Evolutionary conservation across 2,797 vertebrate species (phyloP).

Genomic region (Gambelia wislizenii): DNA sequence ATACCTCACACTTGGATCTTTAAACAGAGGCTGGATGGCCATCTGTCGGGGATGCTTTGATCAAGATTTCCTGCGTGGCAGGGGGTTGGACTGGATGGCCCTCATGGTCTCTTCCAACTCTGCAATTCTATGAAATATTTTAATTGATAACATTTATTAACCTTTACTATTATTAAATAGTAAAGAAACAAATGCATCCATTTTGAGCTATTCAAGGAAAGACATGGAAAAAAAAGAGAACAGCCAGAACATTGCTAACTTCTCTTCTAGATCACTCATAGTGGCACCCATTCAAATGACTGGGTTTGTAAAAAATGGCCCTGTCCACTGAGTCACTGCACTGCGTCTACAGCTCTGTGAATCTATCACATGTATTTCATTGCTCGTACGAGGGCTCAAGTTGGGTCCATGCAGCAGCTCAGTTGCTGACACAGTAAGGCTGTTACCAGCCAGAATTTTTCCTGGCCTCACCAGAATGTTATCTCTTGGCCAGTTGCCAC

Average conservation of each 20-base stretch:
- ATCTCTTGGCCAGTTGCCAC: background rate
- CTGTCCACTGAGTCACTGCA: background rate
- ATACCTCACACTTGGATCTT: too few species aligned
- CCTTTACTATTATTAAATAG: too few species aligned
- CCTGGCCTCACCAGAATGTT: background rate
- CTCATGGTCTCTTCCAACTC: too few species aligned
- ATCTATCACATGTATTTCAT: background rate
- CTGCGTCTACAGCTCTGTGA: background rate
- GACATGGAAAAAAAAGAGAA: background rate
- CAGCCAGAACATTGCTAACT: background rate
- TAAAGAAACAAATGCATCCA: background rate
- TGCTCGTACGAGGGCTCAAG: background rate
- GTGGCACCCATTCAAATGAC: background rate
- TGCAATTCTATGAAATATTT: too few species aligned
- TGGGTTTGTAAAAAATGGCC: background rate
- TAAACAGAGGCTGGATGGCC: too few species aligned
- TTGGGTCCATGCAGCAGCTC: background rate
- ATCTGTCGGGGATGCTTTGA: too few species aligned
- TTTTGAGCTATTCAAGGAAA: background rate
- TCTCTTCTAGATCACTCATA: background rate
- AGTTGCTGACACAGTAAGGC: constrained; percentile 1
- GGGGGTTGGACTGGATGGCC: too few species aligned
- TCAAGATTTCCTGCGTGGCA: too few species aligned
- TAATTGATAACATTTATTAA: too few species aligned
- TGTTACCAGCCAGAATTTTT: background rate